phyloP scores from a whole-genome alignment of 2,888 invertebrate species.

The Heteromurus nitidus region DNA sequence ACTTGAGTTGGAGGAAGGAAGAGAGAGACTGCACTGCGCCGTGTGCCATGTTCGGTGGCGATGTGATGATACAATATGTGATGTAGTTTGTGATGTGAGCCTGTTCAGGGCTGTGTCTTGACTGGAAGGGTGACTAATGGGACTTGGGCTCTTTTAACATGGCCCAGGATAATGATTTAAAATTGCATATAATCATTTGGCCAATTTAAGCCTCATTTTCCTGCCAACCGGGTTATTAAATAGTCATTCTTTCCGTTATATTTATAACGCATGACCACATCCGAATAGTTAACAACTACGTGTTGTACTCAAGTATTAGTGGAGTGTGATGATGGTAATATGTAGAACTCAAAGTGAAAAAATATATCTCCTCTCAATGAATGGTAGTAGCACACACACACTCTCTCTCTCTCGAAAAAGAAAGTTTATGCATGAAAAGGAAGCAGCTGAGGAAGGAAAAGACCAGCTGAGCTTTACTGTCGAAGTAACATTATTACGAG shows the following conservation, averaged over 20 bases:
- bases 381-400: no score
- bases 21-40: background rate
- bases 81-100: slow-evolving; percentile 68
- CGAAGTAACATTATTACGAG: slow-evolving; percentile 48
- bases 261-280: slow-evolving; percentile 74
- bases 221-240: slow-evolving; percentile 74
- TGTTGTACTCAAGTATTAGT: slow-evolving; percentile 45
- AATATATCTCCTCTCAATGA: background rate
- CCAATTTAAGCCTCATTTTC: slow-evolving; percentile 74
- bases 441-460: background rate
- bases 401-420: no score
- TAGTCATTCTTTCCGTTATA: slow-evolving; percentile 74
- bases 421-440: slow-evolving; percentile 13
- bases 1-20: slow-evolving; percentile 3
- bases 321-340: slow-evolving; percentile 12
- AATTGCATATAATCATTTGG: slow-evolving; percentile 74
- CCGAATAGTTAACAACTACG: slow-evolving; percentile 69
- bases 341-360: slow-evolving; percentile 24
- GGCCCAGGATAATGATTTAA: slow-evolving; percentile 73
- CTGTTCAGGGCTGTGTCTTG: slow-evolving; percentile 72
- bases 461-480: slow-evolving; percentile 8
- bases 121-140: slow-evolving; percentile 74
- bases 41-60: background rate
- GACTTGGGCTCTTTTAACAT: slow-evolving; percentile 74
- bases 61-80: slow-evolving; percentile 35